phyloP scores from a whole-genome alignment of 2,113 vertebrate species.

The Rhagologus leucostigma region DNA sequence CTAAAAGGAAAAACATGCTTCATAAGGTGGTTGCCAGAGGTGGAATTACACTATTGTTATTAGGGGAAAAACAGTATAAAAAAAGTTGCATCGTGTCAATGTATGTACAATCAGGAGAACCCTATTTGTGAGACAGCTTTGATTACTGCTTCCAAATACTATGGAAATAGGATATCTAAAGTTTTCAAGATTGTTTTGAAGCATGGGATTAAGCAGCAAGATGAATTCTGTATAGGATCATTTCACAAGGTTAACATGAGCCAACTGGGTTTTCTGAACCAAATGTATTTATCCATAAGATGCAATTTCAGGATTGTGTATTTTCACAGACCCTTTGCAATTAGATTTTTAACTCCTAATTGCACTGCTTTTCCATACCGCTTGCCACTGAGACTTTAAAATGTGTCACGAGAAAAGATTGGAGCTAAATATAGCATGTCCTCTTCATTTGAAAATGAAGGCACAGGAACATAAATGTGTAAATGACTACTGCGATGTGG shows the following conservation, averaged over 20 bases:
- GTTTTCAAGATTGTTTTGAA: constrained; percentile 6
- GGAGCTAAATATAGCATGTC: not conserved
- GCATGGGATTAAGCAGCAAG: not conserved
- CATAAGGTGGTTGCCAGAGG: not conserved
- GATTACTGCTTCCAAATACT: not conserved
- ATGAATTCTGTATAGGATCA: not conserved
- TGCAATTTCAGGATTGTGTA: not conserved
- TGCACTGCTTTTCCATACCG: not conserved
- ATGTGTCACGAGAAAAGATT: not conserved
- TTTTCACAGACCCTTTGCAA: not conserved
- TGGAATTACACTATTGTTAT: not conserved
- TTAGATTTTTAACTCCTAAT: not conserved
- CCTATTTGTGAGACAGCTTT: not conserved
- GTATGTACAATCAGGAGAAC: not conserved
- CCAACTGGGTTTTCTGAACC: not conserved
- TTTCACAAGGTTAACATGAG: not conserved
- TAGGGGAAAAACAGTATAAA: not conserved
- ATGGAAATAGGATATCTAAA: not conserved
- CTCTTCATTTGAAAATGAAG: not conserved
- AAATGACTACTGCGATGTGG: not conserved
- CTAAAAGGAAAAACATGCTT: not conserved
- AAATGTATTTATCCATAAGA: not conserved
- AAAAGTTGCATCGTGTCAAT: not conserved
- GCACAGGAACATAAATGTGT: not conserved
- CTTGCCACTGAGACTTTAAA: not conserved